Base-by-base conservation (phyloP, 1,140 invertebrate genomes). In the Lasioglossum baleicum region DNA sequence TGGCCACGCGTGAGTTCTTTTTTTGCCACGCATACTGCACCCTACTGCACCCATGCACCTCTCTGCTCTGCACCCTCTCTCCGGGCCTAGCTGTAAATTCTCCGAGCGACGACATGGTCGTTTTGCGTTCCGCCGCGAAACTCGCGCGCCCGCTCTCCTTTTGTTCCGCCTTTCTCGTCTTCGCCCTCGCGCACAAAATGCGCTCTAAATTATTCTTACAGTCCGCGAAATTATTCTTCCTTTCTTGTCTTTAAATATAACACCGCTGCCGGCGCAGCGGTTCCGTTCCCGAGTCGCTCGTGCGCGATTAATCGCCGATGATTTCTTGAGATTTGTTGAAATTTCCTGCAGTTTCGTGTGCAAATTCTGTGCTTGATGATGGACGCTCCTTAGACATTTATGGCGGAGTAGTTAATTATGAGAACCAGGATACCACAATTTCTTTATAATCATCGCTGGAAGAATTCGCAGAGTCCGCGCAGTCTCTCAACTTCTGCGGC, bases 401-500 rank as follows among this genome's bases (percentile, higher is more conserved):
- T n/a, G n/a, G n/a, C n/a, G n/a, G n/a, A n/a, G n/a, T n/a, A n/a
- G n/a, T n/a, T n/a, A n/a, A n/a, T n/a, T 26, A 26, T 26, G 1
- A 26, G 26, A 26, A 26, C 26, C 35, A 35, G 1, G 35, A 35
- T 35, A 35, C 35, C 35, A 35, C 1, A 35, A 35, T 4, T 0
- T 35, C 3, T 3, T 35, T 35, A 4, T 5, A 35, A 35, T 35
- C 35, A 3, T 35, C 35, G 35, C 35, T 2, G 5, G 35, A 35
- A 35, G 35, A 35, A 35, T 35, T 35, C 35, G 35, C 35, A 35
- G 35, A 35, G 35, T 44, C 64, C 31, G 17, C 68, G 68, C 56
- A 26, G 26, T 26, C 20, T 13, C 15, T 48, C 61, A 76, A 87
- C 69, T 87, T 84, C 86, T 81, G 80, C 84, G 69, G 74, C 69